A percentile compares a stretch with the other conserved stretches of the same genome.
These are phyloP conservation scores for Plestiodon gilberti DNA, from an alignment of 2,113 vertebrate species.

Conservation along the genomic window DNA sequence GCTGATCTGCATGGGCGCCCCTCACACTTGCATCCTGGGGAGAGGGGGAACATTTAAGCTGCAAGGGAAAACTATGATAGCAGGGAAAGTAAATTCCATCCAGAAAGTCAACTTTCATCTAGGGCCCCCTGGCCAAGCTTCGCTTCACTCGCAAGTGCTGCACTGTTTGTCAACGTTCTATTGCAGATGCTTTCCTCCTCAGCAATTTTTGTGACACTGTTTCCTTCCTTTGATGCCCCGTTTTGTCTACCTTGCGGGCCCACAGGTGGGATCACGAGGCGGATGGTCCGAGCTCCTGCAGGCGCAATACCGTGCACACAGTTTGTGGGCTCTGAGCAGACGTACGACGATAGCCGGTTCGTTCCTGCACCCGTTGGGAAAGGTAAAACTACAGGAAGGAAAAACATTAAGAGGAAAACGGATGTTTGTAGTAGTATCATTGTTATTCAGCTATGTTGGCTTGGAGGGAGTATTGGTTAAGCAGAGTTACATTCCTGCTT, in stretches of 20 bases:
- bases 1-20: no score
- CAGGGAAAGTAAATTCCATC: no score
- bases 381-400: constrained; percentile 75
- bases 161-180: background rate
- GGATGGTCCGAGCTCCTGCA: constrained; percentile 84
- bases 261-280: constrained; percentile 84
- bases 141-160: background rate
- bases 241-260: constrained; percentile 22
- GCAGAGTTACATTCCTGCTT: no score
- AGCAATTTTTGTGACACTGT: background rate
- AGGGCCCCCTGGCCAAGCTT: no score
- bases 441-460: no score
- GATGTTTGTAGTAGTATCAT: background rate
- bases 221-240: background rate
- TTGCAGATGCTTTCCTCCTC: background rate
- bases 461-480: no score
- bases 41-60: no score
- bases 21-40: no score
- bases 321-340: constrained; percentile 83
- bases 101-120: no score
- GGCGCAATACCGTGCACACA: constrained; percentile 77
- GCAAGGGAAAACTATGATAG: no score
- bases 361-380: constrained; percentile 82
- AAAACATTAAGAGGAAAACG: background rate
- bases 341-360: constrained; percentile 78